These are phyloP conservation scores for Sylvia atricapilla DNA, from an alignment of 2,113 vertebrate genomes.

Conservation along the genomic window DNA sequence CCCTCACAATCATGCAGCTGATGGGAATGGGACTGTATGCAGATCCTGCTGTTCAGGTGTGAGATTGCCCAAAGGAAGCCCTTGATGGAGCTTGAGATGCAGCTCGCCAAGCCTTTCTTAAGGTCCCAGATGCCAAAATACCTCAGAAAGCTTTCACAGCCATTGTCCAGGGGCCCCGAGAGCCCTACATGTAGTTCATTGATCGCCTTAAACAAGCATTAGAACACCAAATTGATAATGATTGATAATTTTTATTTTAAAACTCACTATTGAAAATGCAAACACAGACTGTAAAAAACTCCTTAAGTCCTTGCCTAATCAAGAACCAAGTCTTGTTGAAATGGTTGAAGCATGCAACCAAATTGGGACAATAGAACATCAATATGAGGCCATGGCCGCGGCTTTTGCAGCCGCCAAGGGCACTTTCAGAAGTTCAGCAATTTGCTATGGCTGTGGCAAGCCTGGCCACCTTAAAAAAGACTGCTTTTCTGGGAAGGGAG, in stretches of 20 bases:
- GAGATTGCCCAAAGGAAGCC: background rate
- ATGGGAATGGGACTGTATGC: background rate
- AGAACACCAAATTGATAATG: background rate
- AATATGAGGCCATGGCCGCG: background rate
- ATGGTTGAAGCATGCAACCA: background rate
- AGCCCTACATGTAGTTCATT: background rate
- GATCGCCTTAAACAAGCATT: background rate
- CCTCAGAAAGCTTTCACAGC: background rate
- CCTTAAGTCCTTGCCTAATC: background rate
- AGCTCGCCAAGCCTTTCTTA: background rate
- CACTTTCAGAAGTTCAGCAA: too few relatives aligned
- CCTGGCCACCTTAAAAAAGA: background rate
- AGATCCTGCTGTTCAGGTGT: background rate
- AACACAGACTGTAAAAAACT: background rate
- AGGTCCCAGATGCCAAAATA: background rate
- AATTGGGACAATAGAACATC: background rate
- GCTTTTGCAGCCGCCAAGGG: background rate
- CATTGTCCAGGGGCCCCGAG: background rate
- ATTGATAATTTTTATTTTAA: background rate
- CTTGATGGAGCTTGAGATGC: background rate
- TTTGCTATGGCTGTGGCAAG: background rate
- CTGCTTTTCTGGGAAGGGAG: background rate
- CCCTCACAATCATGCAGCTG: background rate
- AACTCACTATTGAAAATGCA: background rate
- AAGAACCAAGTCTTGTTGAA: background rate